A percentile compares a stretch with the other conserved stretches of the same genome.
These are phyloP conservation scores for Marisa cornuarietis DNA, from an alignment of 1,140 invertebrate species.

Conservation along the genomic window DNA sequence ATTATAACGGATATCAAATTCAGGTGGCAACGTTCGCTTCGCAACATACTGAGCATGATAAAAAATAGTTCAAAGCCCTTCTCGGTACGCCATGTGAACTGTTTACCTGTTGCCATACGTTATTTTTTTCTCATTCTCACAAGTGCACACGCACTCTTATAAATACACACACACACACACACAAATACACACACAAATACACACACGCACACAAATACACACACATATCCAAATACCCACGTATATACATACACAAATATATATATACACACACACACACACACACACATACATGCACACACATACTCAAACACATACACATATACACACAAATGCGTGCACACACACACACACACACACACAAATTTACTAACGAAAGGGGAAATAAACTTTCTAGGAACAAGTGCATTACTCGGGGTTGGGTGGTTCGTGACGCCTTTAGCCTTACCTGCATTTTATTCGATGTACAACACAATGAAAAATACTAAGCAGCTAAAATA, in stretches of 20 bases:
- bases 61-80: too few species aligned
- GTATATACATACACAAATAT: neutral
- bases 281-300: neutral
- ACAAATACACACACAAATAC: neutral
- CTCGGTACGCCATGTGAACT: neutral
- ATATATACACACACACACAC: slow-evolving; percentile 10
- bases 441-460: neutral
- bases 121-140: neutral
- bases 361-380: neutral
- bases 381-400: neutral
- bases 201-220: neutral
- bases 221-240: neutral
- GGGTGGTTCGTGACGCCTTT: too few species aligned
- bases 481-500: too few species aligned
- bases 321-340: neutral
- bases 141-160: neutral
- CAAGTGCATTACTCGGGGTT: neutral
- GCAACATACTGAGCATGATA: neutral
- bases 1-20: too few species aligned
- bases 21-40: too few species aligned
- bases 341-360: neutral
- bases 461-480: neutral
- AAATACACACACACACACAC: neutral
- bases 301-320: neutral
- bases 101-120: neutral